These are phyloP conservation scores for Metellina segmentata DNA, from an alignment of 2,888 invertebrate species.

Conservation along the genomic window DNA sequence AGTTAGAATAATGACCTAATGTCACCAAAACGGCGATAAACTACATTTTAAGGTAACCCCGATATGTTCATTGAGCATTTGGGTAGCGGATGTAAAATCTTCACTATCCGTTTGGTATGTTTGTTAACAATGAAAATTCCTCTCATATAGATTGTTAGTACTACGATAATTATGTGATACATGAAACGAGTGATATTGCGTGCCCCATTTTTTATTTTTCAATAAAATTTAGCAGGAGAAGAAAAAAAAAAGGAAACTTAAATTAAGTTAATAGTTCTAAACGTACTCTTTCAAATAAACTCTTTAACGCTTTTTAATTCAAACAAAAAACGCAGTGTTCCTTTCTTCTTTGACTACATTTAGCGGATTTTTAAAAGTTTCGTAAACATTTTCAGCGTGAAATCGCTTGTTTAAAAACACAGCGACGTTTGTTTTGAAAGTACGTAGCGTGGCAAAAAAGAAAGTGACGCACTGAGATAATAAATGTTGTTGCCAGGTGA, in stretches of 20 bases:
- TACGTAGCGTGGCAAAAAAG: not conserved
- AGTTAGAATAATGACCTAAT: too few species aligned
- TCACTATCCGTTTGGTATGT: too few species aligned
- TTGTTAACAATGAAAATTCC: too few species aligned
- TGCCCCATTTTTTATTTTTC: too few species aligned
- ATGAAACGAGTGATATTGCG: too few species aligned
- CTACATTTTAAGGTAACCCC: too few species aligned
- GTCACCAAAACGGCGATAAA: too few species aligned
- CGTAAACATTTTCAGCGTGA: not conserved
- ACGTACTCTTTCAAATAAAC: not conserved
- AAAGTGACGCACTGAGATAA: slow-evolving; percentile 15
- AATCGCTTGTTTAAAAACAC: not conserved
- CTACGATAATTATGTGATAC: too few species aligned
- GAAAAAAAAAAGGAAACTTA: not conserved
- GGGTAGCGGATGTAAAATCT: too few species aligned
- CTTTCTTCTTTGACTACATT: not conserved
- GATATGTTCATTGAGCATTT: too few species aligned
- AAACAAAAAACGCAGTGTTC: not conserved
- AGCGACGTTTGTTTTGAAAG: not conserved
- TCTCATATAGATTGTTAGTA: too few species aligned
- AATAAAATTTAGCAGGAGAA: too few species aligned
- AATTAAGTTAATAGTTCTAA: not conserved
- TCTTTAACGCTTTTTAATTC: not conserved
- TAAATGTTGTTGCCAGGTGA: slow-evolving; percentile 41
- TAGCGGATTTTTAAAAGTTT: not conserved